These are phyloP conservation scores for Psittacula cyanocephala DNA, from an alignment of 2,113 vertebrate species.

Conservation along the genomic window DNA sequence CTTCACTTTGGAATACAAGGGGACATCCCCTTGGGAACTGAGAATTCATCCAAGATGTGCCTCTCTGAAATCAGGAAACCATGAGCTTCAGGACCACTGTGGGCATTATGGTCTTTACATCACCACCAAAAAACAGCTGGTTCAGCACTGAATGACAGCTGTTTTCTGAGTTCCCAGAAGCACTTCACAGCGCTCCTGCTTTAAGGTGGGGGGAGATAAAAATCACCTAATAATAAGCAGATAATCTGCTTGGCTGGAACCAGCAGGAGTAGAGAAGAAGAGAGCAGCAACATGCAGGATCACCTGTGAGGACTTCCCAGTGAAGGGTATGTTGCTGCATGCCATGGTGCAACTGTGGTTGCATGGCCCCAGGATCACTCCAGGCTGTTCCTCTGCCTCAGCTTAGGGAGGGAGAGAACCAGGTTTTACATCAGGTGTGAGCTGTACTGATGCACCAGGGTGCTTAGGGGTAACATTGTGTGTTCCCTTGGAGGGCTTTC, in stretches of 20 bases:
- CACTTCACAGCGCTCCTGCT: background rate
- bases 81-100: background rate
- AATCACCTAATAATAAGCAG: background rate
- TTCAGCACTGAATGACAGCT: background rate
- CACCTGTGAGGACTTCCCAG: background rate
- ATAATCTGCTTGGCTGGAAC: background rate
- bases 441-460: background rate
- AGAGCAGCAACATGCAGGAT: background rate
- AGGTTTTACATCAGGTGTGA: background rate
- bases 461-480: background rate
- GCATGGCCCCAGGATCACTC: background rate
- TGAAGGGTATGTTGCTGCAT: background rate
- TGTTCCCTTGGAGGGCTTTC: background rate
- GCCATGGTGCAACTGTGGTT: background rate
- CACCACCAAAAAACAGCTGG: background rate
- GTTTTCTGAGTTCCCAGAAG: background rate
- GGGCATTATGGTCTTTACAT: background rate
- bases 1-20: background rate
- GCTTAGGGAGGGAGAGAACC: background rate
- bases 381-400: background rate
- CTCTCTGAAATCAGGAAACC: background rate
- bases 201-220: background rate
- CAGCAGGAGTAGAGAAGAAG: background rate
- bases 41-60: background rate
- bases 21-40: background rate